Percentiles rank a stretch among this genome's conserved stretches.
phyloP scores from a whole-genome alignment of 1,140 invertebrate species.

The Camponotus pennsylvanicus region DNA sequence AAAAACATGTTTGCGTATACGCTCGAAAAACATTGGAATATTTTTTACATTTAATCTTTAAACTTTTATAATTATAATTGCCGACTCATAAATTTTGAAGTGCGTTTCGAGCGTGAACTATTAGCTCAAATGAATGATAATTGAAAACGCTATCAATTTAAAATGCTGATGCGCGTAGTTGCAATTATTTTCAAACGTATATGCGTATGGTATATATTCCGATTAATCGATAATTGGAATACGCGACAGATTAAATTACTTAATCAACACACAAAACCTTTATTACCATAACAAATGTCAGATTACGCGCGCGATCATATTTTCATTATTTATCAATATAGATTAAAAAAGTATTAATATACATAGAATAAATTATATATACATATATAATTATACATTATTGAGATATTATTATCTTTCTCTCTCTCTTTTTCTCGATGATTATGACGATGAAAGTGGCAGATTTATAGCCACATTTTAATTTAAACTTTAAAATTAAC shows the following conservation, averaged over 20 bases:
- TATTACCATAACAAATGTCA: conserved; percentile 13
- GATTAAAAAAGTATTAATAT: not conserved
- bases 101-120: not conserved
- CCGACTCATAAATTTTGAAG: not conserved
- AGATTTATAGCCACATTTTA: not conserved
- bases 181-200: not conserved
- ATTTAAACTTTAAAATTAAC: not conserved
- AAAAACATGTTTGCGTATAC: not conserved
- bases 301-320: not conserved
- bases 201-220: too few relatives aligned
- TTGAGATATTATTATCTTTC: not conserved
- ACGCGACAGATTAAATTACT: conserved; percentile 16
- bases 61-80: not conserved
- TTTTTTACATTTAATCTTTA: not conserved
- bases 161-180: not conserved
- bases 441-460: not conserved
- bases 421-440: too few relatives aligned
- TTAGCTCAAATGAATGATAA: not conserved
- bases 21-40: too few relatives aligned
- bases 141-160: not conserved
- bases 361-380: not conserved
- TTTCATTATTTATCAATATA: not conserved
- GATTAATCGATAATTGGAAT: conserved; percentile 3
- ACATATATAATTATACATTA: not conserved
- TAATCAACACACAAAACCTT: not conserved